Evolutionary conservation across 1,140 invertebrate genomes (phyloP).

Genomic region (Kradibia gibbosae): DNA sequence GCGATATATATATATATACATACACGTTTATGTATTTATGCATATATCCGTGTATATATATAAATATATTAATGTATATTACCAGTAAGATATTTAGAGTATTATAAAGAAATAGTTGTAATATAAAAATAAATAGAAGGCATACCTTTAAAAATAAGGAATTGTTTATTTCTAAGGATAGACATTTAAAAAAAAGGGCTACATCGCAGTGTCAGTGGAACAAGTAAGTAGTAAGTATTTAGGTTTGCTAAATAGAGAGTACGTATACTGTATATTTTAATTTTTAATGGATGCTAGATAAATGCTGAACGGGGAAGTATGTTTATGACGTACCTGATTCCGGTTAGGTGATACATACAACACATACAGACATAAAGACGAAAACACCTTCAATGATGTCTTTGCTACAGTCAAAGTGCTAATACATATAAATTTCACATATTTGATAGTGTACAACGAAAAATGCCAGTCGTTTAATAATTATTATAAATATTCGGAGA

Average conservation of each 20-base stretch:
- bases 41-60: background rate
- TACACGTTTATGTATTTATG: too few relatives aligned
- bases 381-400: slow-evolving; percentile 49
- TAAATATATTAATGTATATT: too few relatives aligned
- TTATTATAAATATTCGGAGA: slow-evolving; percentile 24
- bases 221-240: too few relatives aligned
- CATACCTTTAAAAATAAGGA: background rate
- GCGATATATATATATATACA: background rate
- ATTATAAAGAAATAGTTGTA: slow-evolving; percentile 4
- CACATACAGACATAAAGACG: slow-evolving; percentile 59
- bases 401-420: slow-evolving; percentile 47
- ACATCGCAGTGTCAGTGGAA: too few relatives aligned
- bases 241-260: too few relatives aligned
- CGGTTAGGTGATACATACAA: slow-evolving; percentile 62
- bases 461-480: slow-evolving; percentile 28
- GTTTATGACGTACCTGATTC: slow-evolving; percentile 65
- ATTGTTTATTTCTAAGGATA: slow-evolving; percentile 6
- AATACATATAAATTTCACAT: slow-evolving; percentile 51
- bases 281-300: slow-evolving; percentile 27
- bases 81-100: slow-evolving; percentile 34
- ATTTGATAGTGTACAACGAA: slow-evolving; percentile 33
- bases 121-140: background rate
- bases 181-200: too few relatives aligned
- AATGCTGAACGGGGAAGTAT: slow-evolving; percentile 26
- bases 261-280: slow-evolving; percentile 26